Conservation (phyloP, 2,113 vertebrate species). For the Oxyura jamaicensis region DNA sequence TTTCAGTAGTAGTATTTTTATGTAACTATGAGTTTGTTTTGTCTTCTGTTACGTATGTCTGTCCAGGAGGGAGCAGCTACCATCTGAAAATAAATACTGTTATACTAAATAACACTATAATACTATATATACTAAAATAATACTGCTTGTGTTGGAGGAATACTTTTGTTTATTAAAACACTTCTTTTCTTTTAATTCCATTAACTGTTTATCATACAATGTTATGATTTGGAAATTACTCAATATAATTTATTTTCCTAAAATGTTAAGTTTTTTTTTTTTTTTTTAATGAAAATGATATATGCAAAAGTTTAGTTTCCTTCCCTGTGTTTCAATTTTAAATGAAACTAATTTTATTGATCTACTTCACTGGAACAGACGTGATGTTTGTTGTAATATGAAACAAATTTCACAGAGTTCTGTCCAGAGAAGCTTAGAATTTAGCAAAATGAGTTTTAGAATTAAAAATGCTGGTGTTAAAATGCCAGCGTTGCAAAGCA, state of each 20-base stretch:
- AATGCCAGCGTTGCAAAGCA: not conserved
- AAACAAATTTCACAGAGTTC: not conserved
- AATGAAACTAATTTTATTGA: not conserved
- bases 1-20: not conserved
- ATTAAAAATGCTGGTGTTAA: not conserved
- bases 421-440: not conserved
- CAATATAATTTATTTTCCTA: not conserved
- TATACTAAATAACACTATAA: too few relatives aligned
- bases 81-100: constrained; percentile 19
- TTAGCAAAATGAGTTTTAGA: not conserved
- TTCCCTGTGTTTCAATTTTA: not conserved
- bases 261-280: not conserved
- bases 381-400: not conserved
- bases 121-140: too few relatives aligned
- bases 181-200: not conserved
- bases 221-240: not conserved
- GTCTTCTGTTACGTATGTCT: too few relatives aligned
- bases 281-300: not conserved
- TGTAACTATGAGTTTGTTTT: too few relatives aligned
- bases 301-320: not conserved
- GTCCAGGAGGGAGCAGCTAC: not conserved
- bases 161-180: not conserved
- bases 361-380: not conserved
- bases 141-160: not conserved
- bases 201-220: not conserved